phyloP scores from a whole-genome alignment of 2,888 invertebrate genomes.

The Ectropis crepuscularia region DNA sequence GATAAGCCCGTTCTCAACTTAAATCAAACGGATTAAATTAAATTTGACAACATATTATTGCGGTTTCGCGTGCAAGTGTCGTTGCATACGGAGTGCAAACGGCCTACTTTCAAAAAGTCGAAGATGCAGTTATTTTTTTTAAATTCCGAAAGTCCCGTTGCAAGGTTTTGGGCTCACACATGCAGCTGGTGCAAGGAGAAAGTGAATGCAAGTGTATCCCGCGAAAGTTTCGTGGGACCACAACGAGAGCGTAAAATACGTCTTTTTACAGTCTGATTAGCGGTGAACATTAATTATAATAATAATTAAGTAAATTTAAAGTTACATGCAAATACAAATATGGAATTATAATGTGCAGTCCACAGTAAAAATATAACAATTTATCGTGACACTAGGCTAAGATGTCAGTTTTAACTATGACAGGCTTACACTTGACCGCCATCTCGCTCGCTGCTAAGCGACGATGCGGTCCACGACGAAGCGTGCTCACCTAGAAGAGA shows the following conservation, averaged over 20 bases:
- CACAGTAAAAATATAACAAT: too few relatives aligned
- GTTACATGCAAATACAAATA: too few relatives aligned
- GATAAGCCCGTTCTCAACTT: too few relatives aligned
- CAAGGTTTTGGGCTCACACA: not conserved
- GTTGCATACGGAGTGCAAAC: not conserved
- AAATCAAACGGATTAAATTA: not conserved
- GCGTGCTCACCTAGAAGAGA: too few relatives aligned
- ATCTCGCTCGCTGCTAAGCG: too few relatives aligned
- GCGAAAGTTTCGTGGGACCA: not conserved
- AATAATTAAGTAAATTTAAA: not conserved
- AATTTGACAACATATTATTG: not conserved
- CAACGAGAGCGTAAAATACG: not conserved
- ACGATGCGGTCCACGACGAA: too few relatives aligned
- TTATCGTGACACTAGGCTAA: too few relatives aligned
- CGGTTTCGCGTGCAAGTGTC: not conserved
- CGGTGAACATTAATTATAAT: not conserved
- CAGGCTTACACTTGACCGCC: too few relatives aligned
- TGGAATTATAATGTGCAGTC: too few relatives aligned
- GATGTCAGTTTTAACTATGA: too few relatives aligned
- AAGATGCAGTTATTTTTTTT: not conserved
- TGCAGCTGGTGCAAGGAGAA: constrained; percentile 12
- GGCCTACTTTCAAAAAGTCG: not conserved
- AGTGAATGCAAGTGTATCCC: constrained; percentile 2
- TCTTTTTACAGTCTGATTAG: not conserved
- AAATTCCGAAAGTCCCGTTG: constrained; percentile 17